Conservation (phyloP, 2,113 vertebrate genomes). For the Scomber japonicus region DNA sequence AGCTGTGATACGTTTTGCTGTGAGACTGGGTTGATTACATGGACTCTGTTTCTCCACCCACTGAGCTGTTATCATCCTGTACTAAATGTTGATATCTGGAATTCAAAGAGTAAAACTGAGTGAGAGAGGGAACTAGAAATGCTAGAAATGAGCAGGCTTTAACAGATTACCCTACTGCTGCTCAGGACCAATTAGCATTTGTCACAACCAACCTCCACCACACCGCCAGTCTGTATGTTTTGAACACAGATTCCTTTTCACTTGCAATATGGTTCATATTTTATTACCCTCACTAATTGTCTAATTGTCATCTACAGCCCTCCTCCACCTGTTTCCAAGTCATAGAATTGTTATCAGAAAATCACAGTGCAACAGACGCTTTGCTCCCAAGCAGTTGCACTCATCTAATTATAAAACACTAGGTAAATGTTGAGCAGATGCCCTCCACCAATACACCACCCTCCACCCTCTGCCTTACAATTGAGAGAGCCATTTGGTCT, state of each 20-base stretch:
- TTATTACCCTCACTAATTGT: slow-evolving; percentile 75
- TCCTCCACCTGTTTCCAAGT: slow-evolving; percentile 60
- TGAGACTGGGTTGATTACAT: background rate
- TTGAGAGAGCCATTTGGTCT: slow-evolving; percentile 83
- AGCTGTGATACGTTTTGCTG: too few species aligned
- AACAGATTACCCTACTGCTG: slow-evolving; percentile 73
- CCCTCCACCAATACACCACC: slow-evolving; percentile 65
- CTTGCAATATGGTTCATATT: slow-evolving; percentile 76
- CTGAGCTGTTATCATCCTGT: slow-evolving; percentile 43
- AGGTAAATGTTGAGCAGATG: slow-evolving; percentile 86
- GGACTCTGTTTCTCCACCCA: slow-evolving; percentile 17
- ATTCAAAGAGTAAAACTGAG: slow-evolving; percentile 52
- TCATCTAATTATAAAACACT: slow-evolving; percentile 86
- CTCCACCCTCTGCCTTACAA: slow-evolving; percentile 71
- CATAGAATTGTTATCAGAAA: slow-evolving; percentile 72
- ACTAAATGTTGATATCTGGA: slow-evolving; percentile 57
- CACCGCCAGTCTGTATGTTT: slow-evolving; percentile 51
- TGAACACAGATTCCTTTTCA: slow-evolving; percentile 69
- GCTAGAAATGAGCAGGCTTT: slow-evolving; percentile 71
- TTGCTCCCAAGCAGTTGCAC: slow-evolving; percentile 79
- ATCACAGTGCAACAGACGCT: slow-evolving; percentile 81
- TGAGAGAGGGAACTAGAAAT: slow-evolving; percentile 24
- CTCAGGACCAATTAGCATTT: slow-evolving; percentile 75
- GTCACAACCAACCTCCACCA: slow-evolving; percentile 64
- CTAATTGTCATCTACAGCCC: slow-evolving; percentile 48